Evolutionary conservation across 1,140 invertebrate species (phyloP), one percentile per base, ranked within the genome.

Genomic region (Drosophila truncata): DNA sequence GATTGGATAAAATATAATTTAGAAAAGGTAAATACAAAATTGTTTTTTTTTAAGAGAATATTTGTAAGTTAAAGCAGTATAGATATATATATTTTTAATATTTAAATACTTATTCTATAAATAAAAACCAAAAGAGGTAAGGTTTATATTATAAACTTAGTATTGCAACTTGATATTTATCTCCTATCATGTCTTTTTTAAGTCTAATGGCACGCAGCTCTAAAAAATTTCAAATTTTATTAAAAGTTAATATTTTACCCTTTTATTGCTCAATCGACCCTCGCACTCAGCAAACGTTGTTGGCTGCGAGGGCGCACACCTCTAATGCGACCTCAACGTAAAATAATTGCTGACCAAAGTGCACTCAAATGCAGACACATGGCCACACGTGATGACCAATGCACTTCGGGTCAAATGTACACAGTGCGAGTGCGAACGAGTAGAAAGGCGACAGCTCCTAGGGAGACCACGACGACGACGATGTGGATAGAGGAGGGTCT

Each of bases 341-440:
- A 90, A 90, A 90, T 90, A 90, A 90, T 90, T 90, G 85, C 85
- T 90, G 86, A 91, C 85, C 85, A 82, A 90, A 91, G 85, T 85
- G 86, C 85, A 91, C 86, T 91, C 86, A 91, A 90, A 90, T 85
- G 86, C 85, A 91, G 86, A 90, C 85, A 91, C 85, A 90, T 88
- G 78, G 84, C 80, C 85, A 84, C 84, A 88, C 85, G 84, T 88
- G 84, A 88, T 88, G 84, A 90, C 84, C 84, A 88, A 90, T 90
- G 84, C 84, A 88, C 84, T 88, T 88, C 81, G 87, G 84, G 84
- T 88, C 84, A 88, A 88, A 87, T 80, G 84, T 80, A 73, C 80
- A 84, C 67, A 67, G 29, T 62, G 65, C 64, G 65, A 64, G 55
- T 62, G 65, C 64, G 65, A 78, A 78, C 74, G 42, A 77, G 46